Conservation (phyloP, 2,888 invertebrate genomes). For the Stomorhina lunata region DNA sequence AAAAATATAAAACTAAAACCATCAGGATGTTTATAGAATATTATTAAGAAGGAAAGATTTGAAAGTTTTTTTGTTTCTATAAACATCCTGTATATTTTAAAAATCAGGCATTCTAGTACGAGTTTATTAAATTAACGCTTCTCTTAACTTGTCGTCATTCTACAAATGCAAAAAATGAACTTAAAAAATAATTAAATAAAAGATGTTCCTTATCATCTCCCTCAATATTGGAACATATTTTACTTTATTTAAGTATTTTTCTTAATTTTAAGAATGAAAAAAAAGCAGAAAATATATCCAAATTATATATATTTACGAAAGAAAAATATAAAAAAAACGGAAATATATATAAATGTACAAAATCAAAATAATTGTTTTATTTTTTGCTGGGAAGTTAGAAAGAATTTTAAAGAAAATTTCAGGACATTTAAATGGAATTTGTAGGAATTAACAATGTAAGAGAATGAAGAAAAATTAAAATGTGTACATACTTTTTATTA, state of each 20-base stretch:
- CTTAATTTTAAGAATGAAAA: slow-evolving; percentile 42
- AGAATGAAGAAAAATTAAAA: too few relatives aligned
- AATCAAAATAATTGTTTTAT: slow-evolving; percentile 11
- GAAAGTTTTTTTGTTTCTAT: too few relatives aligned
- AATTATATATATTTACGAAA: slow-evolving; percentile 42
- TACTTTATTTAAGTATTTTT: slow-evolving; percentile 47
- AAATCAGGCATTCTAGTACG: slow-evolving; percentile 13
- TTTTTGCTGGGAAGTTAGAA: too few relatives aligned
- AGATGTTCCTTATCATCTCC: slow-evolving; percentile 44
- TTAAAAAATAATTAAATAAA: neutral
- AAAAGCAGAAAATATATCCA: slow-evolving; percentile 41
- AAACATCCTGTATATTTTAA: slow-evolving; percentile 19
- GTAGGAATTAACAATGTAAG: too few relatives aligned
- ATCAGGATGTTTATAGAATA: too few relatives aligned
- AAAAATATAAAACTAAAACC: slow-evolving; percentile 4
- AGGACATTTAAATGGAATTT: neutral
- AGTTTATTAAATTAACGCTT: slow-evolving; percentile 8
- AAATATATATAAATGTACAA: slow-evolving; percentile 47
- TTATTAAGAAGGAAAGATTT: too few relatives aligned
- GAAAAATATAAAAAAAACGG: slow-evolving; percentile 22
- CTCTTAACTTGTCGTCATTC: slow-evolving; percentile 19
- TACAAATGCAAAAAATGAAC: slow-evolving; percentile 4
- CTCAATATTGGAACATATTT: slow-evolving; percentile 31
- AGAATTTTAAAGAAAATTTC: too few relatives aligned
- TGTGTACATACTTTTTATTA: too few relatives aligned